Conservation (phyloP, 2,113 vertebrate genomes). For the Hystrix brachyura region DNA sequence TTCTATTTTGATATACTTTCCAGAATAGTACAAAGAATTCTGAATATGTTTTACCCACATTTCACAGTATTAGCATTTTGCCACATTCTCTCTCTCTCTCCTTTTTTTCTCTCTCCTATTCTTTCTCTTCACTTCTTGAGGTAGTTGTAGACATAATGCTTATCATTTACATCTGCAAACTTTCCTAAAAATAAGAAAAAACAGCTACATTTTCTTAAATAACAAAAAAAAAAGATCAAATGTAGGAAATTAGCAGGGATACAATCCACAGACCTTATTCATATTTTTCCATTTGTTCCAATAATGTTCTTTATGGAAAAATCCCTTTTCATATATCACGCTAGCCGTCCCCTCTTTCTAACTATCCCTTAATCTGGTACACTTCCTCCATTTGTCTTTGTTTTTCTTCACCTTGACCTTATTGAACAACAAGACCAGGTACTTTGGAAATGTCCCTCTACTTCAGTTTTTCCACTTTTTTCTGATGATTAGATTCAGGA, state of each 20-base stretch:
- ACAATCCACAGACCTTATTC: not conserved
- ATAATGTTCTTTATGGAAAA: constrained; percentile 36
- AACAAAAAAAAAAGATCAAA: not conserved
- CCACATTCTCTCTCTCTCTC: not conserved
- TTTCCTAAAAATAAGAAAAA: not conserved
- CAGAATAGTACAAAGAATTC: constrained; percentile 28
- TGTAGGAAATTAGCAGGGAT: constrained; percentile 3
- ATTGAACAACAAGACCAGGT: not conserved
- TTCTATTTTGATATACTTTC: constrained; percentile 44
- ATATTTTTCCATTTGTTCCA: not conserved
- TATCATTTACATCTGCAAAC: constrained; percentile 14
- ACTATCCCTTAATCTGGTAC: not conserved
- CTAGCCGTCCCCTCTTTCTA: not conserved
- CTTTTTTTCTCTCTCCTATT: not conserved
- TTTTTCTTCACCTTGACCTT: not conserved
- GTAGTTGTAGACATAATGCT: not conserved
- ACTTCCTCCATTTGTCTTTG: not conserved
- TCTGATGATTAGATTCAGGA: not conserved
- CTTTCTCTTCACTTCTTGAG: not conserved
- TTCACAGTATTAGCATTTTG: not conserved
- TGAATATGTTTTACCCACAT: not conserved
- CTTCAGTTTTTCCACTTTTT: not conserved
- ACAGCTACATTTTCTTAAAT: not conserved
- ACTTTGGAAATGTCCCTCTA: not conserved
- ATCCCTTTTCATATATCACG: not conserved